Conservation (phyloP, 2,888 invertebrate genomes). For the Cheilosia impressa region DNA sequence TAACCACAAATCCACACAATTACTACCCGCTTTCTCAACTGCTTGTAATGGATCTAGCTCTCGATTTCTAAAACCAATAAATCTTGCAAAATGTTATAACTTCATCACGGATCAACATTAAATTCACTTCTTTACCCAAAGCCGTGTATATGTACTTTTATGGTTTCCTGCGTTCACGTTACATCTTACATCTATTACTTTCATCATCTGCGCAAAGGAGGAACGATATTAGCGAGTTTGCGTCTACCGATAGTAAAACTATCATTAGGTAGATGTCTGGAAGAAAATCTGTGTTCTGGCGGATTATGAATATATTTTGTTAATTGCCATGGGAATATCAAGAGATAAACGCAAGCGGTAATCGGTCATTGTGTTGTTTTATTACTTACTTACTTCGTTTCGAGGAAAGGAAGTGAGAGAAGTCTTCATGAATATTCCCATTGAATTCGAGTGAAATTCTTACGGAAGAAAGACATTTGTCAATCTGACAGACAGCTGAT, state of each 20-base stretch:
- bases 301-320: neutral
- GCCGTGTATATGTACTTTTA: neutral
- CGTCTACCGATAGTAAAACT: neutral
- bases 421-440: no score
- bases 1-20: neutral
- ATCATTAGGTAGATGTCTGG: neutral
- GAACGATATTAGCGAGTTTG: neutral
- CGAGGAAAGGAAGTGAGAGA: no score
- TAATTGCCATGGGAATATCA: neutral
- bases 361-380: neutral
- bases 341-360: neutral
- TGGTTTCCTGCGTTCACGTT: constrained; percentile 34
- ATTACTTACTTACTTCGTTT: neutral
- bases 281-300: neutral
- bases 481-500: no score
- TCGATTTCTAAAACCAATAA: constrained; percentile 53
- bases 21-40: neutral
- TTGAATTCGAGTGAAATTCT: no score
- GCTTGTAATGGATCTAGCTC: constrained; percentile 40
- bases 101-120: constrained; percentile 6
- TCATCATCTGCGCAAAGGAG: neutral
- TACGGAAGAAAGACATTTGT: no score
- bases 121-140: constrained; percentile 12
- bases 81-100: constrained; percentile 38
- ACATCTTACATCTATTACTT: constrained; percentile 5